Evolutionary conservation across 2,797 vertebrate species (phyloP).

Genomic region (Hippopotamyrus pictus): DNA sequence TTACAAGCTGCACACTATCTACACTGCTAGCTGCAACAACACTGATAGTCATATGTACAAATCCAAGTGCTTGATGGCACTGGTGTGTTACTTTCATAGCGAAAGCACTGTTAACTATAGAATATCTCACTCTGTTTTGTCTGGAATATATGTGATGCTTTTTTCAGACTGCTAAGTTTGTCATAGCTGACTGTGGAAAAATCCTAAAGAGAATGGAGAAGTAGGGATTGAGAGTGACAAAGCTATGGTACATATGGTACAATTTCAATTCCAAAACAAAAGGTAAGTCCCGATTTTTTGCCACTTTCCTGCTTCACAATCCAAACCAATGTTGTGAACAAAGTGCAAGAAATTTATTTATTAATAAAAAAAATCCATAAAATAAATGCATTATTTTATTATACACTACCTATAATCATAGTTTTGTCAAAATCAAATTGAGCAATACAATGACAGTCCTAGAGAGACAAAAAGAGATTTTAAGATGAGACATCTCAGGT

Average conservation of each 20-base stretch:
- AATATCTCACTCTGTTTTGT: background rate
- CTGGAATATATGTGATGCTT: background rate
- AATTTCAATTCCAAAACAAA: background rate
- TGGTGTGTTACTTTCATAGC: background rate
- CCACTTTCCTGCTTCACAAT: background rate
- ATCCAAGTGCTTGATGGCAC: background rate
- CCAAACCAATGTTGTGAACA: background rate
- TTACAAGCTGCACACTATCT: background rate
- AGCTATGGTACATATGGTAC: background rate
- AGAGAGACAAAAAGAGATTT: background rate
- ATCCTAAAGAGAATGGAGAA: background rate
- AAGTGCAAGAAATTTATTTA: background rate
- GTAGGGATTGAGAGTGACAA: background rate
- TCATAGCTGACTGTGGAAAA: background rate
- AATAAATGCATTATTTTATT: background rate
- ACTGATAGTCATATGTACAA: background rate
- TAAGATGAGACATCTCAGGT: background rate
- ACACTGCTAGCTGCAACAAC: background rate
- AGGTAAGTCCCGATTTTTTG: background rate
- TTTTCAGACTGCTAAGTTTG: background rate
- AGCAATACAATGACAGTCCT: background rate
- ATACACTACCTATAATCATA: background rate
- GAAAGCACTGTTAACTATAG: background rate
- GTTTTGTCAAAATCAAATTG: background rate
- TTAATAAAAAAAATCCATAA: background rate